Evolutionary conservation across 1,140 invertebrate species (phyloP), one percentile per base, ranked within the genome.

Genomic region (Telenomus remus): DNA sequence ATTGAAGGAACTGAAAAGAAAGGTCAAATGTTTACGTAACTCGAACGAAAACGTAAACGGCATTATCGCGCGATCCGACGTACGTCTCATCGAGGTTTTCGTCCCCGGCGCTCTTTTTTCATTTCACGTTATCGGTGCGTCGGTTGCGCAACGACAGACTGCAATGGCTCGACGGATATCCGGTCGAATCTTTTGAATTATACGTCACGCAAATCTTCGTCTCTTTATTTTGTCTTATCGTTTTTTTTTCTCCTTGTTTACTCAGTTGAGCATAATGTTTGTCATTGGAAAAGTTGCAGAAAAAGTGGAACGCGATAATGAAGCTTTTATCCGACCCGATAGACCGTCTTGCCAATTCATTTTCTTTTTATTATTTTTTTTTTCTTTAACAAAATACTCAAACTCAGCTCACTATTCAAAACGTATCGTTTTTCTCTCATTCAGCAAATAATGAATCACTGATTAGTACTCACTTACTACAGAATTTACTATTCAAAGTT

Each of bases 111-210:
- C 56, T 73, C n/a, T n/a, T n/a, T 63, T 65, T 79, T 73, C 37
- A 51, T 66, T 69, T 69, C 47, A 56, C 48, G 19, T 76, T 79
- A 75, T 80, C 73, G 59, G 48, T 53, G 37, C 46, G 48, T 70
- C 44, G 42, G 76, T 84, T 84, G 81, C 81, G 79, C 79, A 84
- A 85, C 76, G 49, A 27, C 43, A 39, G 79, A 73, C 76, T 72
- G 82, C 79, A 80, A 84, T 85, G 82, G 74, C 60, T 73, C 73
- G 79, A 78, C 83, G 83, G 83, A 85, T 83, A 85, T 84, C 83
- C 81, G 83, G 82, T 78, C 79, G 73, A 85, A 83, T 85, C 80
- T 85, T 84, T 83, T 76, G 69, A 76, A 71, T 79, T 79, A 71
- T 42, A 59, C 55, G 51, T 34, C 13, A 19, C 43, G 44, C 48